Evolutionary conservation across 2,113 vertebrate genomes (phyloP).

Genomic region (Neotragus pygmaeus): DNA sequence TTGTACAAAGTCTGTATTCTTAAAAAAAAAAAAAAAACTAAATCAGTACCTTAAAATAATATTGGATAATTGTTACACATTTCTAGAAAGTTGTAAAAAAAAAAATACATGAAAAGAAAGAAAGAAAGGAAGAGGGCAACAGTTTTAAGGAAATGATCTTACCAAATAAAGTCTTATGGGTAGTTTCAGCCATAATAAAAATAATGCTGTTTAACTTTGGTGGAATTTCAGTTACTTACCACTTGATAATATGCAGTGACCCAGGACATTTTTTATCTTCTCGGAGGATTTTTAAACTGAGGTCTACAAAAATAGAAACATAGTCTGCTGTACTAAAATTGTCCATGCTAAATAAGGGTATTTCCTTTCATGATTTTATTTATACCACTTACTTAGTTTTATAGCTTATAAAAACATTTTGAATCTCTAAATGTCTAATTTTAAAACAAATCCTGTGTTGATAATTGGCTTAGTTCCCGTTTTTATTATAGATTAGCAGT

Average conservation of each 20-base stretch:
- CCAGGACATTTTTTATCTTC: constrained; percentile 84
- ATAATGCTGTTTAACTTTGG: constrained; percentile 4
- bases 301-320: constrained; percentile 77
- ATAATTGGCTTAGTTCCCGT: background rate
- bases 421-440: constrained; percentile 26
- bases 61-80: constrained; percentile 41
- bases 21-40: constrained; percentile 34
- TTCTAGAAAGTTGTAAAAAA: constrained; percentile 12
- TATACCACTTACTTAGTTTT: constrained; percentile 25
- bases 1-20: constrained; percentile 33
- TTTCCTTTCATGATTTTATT: constrained; percentile 37
- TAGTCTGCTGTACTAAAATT: constrained; percentile 4
- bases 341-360: background rate
- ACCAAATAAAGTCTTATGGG: constrained; percentile 39
- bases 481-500: background rate
- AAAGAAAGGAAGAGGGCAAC: background rate
- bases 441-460: background rate
- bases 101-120: background rate
- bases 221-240: constrained; percentile 80
- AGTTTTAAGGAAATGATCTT: constrained; percentile 37
- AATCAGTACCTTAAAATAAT: constrained; percentile 56
- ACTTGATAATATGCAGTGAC: constrained; percentile 81
- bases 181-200: constrained; percentile 40
- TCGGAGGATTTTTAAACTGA: constrained; percentile 83
- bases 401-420: constrained; percentile 26